These are phyloP conservation scores for Eupsilia transversa DNA, from an alignment of 2,888 invertebrate genomes.

Conservation along the genomic window DNA sequence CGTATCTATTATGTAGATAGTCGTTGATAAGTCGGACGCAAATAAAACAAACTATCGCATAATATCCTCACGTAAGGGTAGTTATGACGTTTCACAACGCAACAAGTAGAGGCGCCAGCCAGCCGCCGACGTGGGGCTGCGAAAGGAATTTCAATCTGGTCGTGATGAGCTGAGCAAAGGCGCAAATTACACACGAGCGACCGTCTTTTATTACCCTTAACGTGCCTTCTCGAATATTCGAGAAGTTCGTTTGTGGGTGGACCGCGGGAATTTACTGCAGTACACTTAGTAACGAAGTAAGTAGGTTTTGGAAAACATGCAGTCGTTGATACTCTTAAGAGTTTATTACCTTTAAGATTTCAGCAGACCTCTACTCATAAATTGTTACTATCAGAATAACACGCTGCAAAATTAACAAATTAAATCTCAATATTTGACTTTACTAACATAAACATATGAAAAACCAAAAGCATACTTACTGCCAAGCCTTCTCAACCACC, in stretches of 20 bases:
- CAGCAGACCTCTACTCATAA: background rate
- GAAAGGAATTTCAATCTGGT: constrained; percentile 89
- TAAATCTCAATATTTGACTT: background rate
- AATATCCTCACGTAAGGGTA: constrained; percentile 83
- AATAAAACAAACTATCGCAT: constrained; percentile 79
- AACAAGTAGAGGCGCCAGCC: constrained; percentile 86
- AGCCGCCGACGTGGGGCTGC: constrained; percentile 80
- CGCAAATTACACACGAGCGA: constrained; percentile 85
- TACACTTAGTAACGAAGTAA: constrained; percentile 25
- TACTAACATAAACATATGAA: background rate
- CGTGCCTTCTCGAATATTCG: constrained; percentile 66
- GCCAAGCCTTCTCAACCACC: background rate
- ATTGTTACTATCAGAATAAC: background rate
- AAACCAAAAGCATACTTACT: constrained; percentile 16
- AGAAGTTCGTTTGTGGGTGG: constrained; percentile 57
- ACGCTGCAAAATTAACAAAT: background rate
- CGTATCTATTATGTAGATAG: constrained; percentile 47
- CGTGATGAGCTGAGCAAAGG: constrained; percentile 85
- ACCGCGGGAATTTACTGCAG: constrained; percentile 41
- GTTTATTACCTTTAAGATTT: background rate
- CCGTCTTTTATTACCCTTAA: constrained; percentile 75
- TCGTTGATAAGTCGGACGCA: constrained; percentile 70
- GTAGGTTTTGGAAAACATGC: constrained; percentile 11
- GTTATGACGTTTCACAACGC: constrained; percentile 86
- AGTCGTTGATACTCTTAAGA: constrained; percentile 1